Base-by-base conservation (phyloP, 2,888 invertebrate species). In the Nemoura dubitans region DNA sequence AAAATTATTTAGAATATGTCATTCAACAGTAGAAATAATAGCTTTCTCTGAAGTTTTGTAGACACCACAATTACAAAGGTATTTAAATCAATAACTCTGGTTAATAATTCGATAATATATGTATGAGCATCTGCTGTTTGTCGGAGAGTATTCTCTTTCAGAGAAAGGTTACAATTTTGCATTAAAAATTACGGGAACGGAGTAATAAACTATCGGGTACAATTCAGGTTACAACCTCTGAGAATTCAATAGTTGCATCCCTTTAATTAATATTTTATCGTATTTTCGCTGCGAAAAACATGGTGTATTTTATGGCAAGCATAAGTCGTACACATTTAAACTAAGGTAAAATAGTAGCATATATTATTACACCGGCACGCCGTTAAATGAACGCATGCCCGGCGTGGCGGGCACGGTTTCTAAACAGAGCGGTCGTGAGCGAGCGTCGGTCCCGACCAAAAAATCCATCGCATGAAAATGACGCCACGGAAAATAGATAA, bases 401-500 rank as follows among this genome's bases (percentile, higher is more conserved):
- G 16, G 59, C 7, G 28, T 1, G 84, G 30, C 16, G 59, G 84
- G 27, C 76, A 2, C n/a, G 26, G 84, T 28, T 26, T 84, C 16
- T 27, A 76, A 14, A 16, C 43, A 28, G 76, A 0, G 27, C 26
- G 84, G 30, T 16, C 30, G 3, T 27, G 29, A 27, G 10, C 1
- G 26, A 81, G 14, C 29, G 27, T 26, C 25, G 14, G 78, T 78
- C 16, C 83, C 43, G 42, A 36, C 83, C 36, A 83, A 83, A 83
- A 83, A 83, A 42, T 42, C 36, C 36, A 83, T 26, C 26, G 25
- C 43, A 43, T 59, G 59, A 59, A 76, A 84, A 84, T 76, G 84
- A 84, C 84, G 84, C 26, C 84, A 84, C 84, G 27, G 84, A 84
- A 84, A 84, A 84, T 84, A 84, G 84, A 84, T 84, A 84, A 84